Evolutionary conservation across 2,797 vertebrate genomes (phyloP), one percentile per base, ranked within the genome.

Genomic region (Picus viridis): DNA sequence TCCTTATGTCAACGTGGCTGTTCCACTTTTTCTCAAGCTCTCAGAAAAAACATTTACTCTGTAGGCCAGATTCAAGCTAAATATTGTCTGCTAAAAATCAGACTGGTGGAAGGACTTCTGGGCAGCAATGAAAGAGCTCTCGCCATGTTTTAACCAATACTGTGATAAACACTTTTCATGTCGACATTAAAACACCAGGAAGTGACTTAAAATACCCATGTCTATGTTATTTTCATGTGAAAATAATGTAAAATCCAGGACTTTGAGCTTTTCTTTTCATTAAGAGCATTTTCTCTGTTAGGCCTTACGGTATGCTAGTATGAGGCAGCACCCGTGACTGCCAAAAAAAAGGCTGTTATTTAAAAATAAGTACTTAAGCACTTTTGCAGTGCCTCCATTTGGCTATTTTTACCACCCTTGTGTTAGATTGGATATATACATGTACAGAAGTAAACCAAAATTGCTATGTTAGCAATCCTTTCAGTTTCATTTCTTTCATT

Each of bases 301-400:
- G 47, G 43, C 14, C 19, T 65, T 86, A 57, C 5, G 8, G 19
- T 57, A 39, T 2, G 10, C 15, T 70, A 18, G 8, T 47, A 63
- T 0, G 0, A 64, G 29, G 39, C 45, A 10, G 29, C 11, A 56
- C 24, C 64, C 2, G 1, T 57, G 59, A 34, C 34, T 34, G 34
- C 14, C 34, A 34, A 34, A 34, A 34, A 34, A 34, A 22, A 41
- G n/a, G 12, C 6, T 57, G 19, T 20, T 56, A 57, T 56, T 45
- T 39, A 29, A 19, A 43, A 81, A 45, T 51, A 69, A 53, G 17
- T 29, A 53, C 16, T 79, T 53, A 56, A 72, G 17, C 5, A 14
- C 6, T 36, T 58, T 65, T 57, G 5, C n/a, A 47, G 10, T 27
- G n/a, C 26, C 12, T 23, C 9, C 32, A 56, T 78, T 64, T 74